Base-by-base conservation (phyloP, 2,888 invertebrate species). In the Malachius bipustulatus region DNA sequence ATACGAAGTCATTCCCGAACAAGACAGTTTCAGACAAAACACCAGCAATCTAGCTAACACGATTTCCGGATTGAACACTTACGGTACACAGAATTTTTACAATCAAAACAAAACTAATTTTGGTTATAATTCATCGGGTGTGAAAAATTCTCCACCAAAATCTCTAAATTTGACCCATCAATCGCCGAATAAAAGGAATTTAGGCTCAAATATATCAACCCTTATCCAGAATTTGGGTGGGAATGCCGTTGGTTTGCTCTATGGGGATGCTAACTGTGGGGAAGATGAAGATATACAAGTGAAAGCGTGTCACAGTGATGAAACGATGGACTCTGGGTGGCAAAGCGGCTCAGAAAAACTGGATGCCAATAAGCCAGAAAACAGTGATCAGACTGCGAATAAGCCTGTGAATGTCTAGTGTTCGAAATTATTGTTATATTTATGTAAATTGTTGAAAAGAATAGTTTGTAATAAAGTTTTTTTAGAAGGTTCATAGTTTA, bases 311-410 rank as follows among this genome's bases (percentile, higher is more conserved):
- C 60, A 63, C 36, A 64, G 64, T 44, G 64, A 64, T 41, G 62
- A 56, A 27, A 77, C 76, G 0, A 71, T 76, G 66, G 77, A 77
- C 45, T 73, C 76, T 0, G 77, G 77, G 0, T 77, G 78, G 76
- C 77, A 77, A 42, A 76, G 74, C 46, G 77, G 75, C 1, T 73
- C 73, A 0, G 75, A 75, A 41, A 74, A 71, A 54, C 69, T 69
- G 37, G 71, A 59, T 26, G 50, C 48, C 34, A 50, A 50, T 30
- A 50, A 47, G 29, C 51, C 52, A 36, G 50, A 50, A 26, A 48
- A 42, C 29, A 46, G 48, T 33, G 55, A 51, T 30, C 39, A 36
- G 26, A 26, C 40, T 4, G 36, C 46, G 12, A 51, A 54, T 40
- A 51, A 55, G 45, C 50, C 58, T 30, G 57, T 59, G 35, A 58